Percentiles rank a stretch among this genome's conserved stretches.
These are phyloP conservation scores for Ips nitidus DNA, from an alignment of 1,140 invertebrate species.

Conservation along the genomic window DNA sequence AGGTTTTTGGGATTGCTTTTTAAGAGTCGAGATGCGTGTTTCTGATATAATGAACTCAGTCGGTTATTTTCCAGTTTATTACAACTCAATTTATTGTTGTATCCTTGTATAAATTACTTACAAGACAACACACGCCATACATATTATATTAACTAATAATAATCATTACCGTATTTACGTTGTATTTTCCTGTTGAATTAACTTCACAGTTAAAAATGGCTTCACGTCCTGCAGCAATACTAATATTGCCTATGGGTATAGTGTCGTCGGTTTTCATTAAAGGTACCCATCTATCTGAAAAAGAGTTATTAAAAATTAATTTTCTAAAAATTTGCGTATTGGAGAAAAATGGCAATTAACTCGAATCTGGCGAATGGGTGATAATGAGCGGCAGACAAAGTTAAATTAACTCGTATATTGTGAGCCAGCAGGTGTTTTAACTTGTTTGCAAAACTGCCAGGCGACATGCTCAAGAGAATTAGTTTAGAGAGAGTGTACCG, in stretches of 20 bases:
- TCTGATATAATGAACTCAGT: slow-evolving; percentile 1
- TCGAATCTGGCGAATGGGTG: too few species aligned
- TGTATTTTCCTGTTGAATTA: slow-evolving; percentile 73
- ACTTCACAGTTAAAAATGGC: slow-evolving; percentile 75
- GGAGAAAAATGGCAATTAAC: neutral
- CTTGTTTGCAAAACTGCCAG: too few species aligned
- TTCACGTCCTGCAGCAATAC: slow-evolving; percentile 72
- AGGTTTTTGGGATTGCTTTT: slow-evolving; percentile 3
- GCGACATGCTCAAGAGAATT: too few species aligned
- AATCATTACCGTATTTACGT: slow-evolving; percentile 58
- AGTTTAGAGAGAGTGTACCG: too few species aligned
- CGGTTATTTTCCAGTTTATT: neutral
- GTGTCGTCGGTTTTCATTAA: slow-evolving; percentile 65
- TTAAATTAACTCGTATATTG: too few species aligned
- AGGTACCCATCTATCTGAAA: slow-evolving; percentile 44
- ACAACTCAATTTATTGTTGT: neutral
- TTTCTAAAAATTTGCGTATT: neutral
- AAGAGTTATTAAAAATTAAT: neutral
- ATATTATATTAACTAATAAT: too few species aligned
- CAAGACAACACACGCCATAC: too few species aligned
- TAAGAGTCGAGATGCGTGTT: neutral
- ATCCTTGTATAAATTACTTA: too few species aligned
- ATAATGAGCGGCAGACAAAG: too few species aligned
- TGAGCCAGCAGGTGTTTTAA: too few species aligned
- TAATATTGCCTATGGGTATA: slow-evolving; percentile 72